These are phyloP conservation scores for Agonopterix heracliana DNA, from an alignment of 2,888 invertebrate genomes.

Conservation along the genomic window DNA sequence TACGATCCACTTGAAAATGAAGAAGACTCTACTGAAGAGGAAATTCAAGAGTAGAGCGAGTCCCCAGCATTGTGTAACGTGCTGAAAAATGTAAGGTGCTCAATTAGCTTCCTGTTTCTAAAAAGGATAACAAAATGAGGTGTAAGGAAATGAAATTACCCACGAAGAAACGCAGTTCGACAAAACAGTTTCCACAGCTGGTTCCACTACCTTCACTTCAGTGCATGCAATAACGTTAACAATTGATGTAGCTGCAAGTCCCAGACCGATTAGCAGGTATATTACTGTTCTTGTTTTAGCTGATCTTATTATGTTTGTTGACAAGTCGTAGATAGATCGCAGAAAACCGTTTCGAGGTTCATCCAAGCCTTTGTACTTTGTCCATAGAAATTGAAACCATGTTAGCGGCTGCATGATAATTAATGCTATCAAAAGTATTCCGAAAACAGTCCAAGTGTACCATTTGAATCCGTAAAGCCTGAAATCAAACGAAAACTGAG, in stretches of 20 bases:
- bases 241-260: constrained; percentile 79
- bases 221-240: constrained; percentile 76
- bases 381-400: constrained; percentile 87
- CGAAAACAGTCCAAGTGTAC: constrained; percentile 46
- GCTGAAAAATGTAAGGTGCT: constrained; percentile 70
- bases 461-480: constrained; percentile 50
- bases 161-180: constrained; percentile 70
- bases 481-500: constrained; percentile 15
- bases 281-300: constrained; percentile 78
- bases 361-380: constrained; percentile 60
- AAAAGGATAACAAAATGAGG: background rate
- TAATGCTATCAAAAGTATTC: constrained; percentile 33
- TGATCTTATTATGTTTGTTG: constrained; percentile 78
- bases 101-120: background rate
- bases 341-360: constrained; percentile 74
- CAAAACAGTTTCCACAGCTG: constrained; percentile 35
- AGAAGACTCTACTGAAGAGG: constrained; percentile 89
- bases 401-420: constrained; percentile 79
- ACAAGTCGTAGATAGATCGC: constrained; percentile 76
- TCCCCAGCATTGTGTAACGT: constrained; percentile 83
- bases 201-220: constrained; percentile 34
- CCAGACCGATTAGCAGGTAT: constrained; percentile 80
- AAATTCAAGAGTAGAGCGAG: constrained; percentile 82
- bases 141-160: constrained; percentile 45
- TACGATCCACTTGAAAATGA: constrained; percentile 85